Evolutionary conservation across 2,113 vertebrate species (phyloP), one percentile per base, ranked within the genome.

Genomic region (Zapornia atra): DNA sequence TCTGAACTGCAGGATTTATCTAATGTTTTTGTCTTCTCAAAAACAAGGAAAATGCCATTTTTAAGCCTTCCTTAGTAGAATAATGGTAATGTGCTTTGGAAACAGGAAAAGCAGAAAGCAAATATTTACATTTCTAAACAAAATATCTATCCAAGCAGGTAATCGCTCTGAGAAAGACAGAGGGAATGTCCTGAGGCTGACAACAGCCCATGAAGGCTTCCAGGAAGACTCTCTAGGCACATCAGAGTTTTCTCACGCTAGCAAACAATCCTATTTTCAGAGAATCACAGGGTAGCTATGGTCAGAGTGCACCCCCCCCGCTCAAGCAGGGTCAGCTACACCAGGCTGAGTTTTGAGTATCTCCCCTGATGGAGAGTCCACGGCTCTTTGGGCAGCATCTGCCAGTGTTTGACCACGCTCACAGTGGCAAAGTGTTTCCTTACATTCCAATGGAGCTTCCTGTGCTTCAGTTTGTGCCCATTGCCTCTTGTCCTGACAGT

Each of bases 131-230:
- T 66, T 79, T 87, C 78, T 66, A 26, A 88, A 84, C 46, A 66
- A 96, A 97, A 76, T 93, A 89, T 63, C 82, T 85, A 69, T 86
- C 94, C 82, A 94, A 90, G 85, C 42, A 92, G 70, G 89, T 95
- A 95, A 72, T 92, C 14, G 2, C 72, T 87, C 64, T 97, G 93
- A 95, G 90, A 92, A 56, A 78, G 86, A 51, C 36, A 22, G 61
- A 63, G 34, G 5, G 38, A 38, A 73, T 34, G 81, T 66, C 34
- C 51, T 0, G 46, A 50, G 69, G 91, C 75, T 95, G 90, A 83
- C 77, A 95, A 86, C 86, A 90, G 90, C 88, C 88, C 65, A 10
- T 44, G 77, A 66, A 88, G 51, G 59, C 81, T 56, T 36, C 60
- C 60, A 77, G 92, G 38, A 78, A 64, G 85, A 29, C 29, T 80